A percentile compares a stretch with the other conserved stretches of the same genome.
These are phyloP conservation scores for Panzeria rudis DNA, from an alignment of 2,888 invertebrate species.

Conservation along the genomic window DNA sequence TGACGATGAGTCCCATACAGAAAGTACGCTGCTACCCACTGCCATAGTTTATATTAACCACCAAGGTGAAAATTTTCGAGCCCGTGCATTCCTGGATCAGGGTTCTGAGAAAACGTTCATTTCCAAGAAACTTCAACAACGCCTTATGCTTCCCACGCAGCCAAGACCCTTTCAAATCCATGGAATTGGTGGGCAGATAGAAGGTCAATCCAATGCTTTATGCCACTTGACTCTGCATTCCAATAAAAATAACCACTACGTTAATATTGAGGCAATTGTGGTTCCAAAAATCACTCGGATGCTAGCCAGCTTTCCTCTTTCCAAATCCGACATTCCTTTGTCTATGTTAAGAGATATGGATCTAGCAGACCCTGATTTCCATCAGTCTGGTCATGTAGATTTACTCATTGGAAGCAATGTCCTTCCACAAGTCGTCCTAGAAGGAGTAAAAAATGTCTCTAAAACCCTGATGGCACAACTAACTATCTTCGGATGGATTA, in stretches of 20 bases:
- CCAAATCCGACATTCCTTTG: neutral
- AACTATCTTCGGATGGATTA: constrained; percentile 47
- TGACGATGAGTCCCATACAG: neutral
- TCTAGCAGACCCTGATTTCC: constrained; percentile 39
- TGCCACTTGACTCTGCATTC: constrained; percentile 25
- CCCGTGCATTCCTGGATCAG: constrained; percentile 15
- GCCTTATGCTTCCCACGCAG: constrained; percentile 11
- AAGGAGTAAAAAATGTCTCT: constrained; percentile 13
- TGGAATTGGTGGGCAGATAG: constrained; percentile 18
- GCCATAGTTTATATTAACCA: constrained; percentile 23
- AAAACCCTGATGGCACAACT: constrained; percentile 35
- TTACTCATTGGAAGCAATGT: constrained; percentile 48
- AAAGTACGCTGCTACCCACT: constrained; percentile 25
- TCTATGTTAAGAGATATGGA: neutral
- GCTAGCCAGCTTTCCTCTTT: neutral
- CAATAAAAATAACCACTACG: neutral
- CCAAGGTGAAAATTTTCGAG: constrained; percentile 10
- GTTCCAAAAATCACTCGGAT: constrained; percentile 21
- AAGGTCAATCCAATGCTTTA: constrained; percentile 7
- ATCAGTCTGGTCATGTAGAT: constrained; percentile 9
- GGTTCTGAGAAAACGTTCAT: constrained; percentile 27
- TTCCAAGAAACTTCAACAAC: constrained; percentile 11
- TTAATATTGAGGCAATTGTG: constrained; percentile 8
- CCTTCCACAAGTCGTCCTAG: constrained; percentile 6
- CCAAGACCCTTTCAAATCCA: constrained; percentile 5